Evolutionary conservation across 2,888 invertebrate genomes (phyloP).

Genomic region (Cactoblastis cactorum): DNA sequence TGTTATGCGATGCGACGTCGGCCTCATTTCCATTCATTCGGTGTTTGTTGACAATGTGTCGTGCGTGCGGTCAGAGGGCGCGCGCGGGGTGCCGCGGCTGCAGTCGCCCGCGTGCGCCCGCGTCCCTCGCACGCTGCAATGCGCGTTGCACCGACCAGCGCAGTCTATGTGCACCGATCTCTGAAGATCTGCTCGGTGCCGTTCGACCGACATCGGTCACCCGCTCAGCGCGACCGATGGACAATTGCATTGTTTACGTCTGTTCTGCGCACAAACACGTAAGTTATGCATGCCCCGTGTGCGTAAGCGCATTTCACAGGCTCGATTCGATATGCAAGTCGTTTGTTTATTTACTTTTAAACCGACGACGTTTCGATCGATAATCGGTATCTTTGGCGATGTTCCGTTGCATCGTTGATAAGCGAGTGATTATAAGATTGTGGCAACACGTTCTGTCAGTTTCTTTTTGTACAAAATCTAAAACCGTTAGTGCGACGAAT

Average conservation of each 20-base stretch:
- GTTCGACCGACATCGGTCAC: constrained; percentile 13
- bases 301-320: constrained; percentile 51
- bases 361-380: constrained; percentile 28
- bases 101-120: constrained; percentile 55
- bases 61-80: constrained; percentile 52
- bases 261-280: constrained; percentile 54
- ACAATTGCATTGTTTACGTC: constrained; percentile 55
- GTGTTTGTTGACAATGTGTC: constrained; percentile 65
- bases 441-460: constrained; percentile 26
- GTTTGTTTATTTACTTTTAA: constrained; percentile 56
- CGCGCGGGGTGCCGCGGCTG: constrained; percentile 37
- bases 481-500: constrained; percentile 47
- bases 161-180: constrained; percentile 40
- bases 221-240: constrained; percentile 39
- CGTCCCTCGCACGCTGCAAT: constrained; percentile 58
- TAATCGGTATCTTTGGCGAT: constrained; percentile 19
- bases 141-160: constrained; percentile 26
- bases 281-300: constrained; percentile 69
- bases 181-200: constrained; percentile 24
- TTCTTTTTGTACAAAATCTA: constrained; percentile 46
- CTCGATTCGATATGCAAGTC: constrained; percentile 48
- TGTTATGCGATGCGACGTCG: constrained; percentile 37
- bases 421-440: constrained; percentile 1
- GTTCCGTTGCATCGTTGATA: constrained; percentile 12
- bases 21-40: constrained; percentile 68